phyloP scores from a whole-genome alignment of 2,113 vertebrate genomes.

The Phalacrocorax pelagicus region DNA sequence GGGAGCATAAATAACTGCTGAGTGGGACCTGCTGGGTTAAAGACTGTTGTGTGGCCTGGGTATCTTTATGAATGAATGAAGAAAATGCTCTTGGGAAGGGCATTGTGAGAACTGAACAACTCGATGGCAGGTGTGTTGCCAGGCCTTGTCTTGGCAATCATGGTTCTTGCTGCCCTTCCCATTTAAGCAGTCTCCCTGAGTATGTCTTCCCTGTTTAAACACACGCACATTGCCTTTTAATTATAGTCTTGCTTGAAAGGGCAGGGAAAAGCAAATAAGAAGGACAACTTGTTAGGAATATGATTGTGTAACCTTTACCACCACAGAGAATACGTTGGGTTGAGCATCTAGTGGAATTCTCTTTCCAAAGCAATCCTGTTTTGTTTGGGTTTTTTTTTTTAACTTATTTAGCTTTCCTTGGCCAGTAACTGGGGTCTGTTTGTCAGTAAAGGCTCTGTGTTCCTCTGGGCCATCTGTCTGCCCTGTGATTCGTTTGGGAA shows the following conservation, averaged over 20 bases:
- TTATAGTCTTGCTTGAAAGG: not conserved
- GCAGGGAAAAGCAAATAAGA: not conserved
- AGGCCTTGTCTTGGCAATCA: not conserved
- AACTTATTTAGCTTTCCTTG: not conserved
- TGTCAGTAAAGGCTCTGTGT: not conserved
- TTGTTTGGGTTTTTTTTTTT: not conserved
- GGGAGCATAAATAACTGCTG: accelerated
- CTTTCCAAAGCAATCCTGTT: not conserved
- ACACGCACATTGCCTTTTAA: accelerated
- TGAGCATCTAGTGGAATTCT: not conserved
- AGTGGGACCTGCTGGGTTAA: not conserved
- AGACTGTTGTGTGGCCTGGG: not conserved
- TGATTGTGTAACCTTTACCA: accelerated
- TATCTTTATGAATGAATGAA: accelerated
- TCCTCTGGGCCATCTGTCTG: not conserved
- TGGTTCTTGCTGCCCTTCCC: not conserved
- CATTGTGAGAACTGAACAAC: not conserved
- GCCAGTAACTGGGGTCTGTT: not conserved
- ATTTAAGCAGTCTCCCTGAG: not conserved
- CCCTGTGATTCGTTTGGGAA: not conserved
- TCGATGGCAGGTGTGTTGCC: not conserved
- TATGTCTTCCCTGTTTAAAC: not conserved
- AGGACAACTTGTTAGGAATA: not conserved
- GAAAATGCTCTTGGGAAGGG: accelerated
- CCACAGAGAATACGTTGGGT: accelerated